These are phyloP conservation scores for Alviniconcha marisindica DNA, from an alignment of 1,140 invertebrate genomes.

Conservation along the genomic window DNA sequence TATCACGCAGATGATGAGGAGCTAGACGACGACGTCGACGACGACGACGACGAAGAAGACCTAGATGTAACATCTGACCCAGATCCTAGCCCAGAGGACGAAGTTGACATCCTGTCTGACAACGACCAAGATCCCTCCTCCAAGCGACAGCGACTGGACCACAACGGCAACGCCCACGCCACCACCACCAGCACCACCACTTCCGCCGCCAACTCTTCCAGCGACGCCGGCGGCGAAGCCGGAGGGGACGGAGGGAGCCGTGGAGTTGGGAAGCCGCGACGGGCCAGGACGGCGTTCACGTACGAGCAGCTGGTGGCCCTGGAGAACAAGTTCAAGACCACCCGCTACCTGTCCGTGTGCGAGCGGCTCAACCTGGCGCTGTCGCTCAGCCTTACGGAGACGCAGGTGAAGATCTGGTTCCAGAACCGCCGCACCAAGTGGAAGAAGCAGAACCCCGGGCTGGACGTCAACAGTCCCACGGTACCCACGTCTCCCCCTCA, in stretches of 20 bases:
- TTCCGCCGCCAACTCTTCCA: not conserved
- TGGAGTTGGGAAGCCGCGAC: constrained; percentile 84
- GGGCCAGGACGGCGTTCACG: constrained; percentile 97
- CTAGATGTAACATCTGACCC: not conserved
- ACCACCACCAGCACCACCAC: not conserved
- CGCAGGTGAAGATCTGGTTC: constrained; percentile 82
- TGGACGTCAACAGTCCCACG: constrained; percentile 97
- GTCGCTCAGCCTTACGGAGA: constrained; percentile 93
- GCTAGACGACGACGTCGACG: not conserved
- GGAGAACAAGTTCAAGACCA: constrained; percentile 99
- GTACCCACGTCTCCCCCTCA: constrained; percentile 39
- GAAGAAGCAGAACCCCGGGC: constrained; percentile 99
- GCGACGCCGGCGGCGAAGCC: not conserved
- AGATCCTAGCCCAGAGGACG: not conserved
- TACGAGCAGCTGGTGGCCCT: constrained; percentile 97
- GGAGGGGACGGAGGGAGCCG: constrained; percentile 18
- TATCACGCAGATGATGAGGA: not conserved
- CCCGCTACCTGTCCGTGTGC: constrained; percentile 96
- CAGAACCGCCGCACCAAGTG: constrained; percentile 96
- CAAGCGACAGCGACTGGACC: constrained; percentile 19
- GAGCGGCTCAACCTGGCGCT: constrained; percentile 96
- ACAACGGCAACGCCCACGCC: not conserved
- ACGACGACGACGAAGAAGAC: not conserved
- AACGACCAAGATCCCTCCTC: not conserved
- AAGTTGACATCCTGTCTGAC: constrained; percentile 4